Evolutionary conservation across 1,140 invertebrate species (phyloP), one percentile per base, ranked within the genome.

Genomic region (Cheumatopsyche charites): DNA sequence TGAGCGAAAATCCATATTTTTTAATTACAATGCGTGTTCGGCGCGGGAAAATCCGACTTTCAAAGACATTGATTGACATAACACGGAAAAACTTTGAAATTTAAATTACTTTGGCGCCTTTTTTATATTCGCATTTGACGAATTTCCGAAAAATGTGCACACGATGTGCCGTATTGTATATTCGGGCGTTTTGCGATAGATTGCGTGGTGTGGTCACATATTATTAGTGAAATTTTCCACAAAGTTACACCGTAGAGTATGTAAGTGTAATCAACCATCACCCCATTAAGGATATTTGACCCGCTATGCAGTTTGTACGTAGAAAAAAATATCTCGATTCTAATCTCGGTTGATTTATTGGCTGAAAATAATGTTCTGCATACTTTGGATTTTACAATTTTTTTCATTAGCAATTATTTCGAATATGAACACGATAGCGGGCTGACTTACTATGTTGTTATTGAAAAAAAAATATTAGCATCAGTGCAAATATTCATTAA

Each of bases 191-290:
- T 58, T 7, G 13, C 21, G 55, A 58, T 58, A 58, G 19, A 23
- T 58, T 58, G 55, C 55, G 55, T 58, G 55, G 47, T 52, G 15
- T 19, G 55, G 55, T 26, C 55, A 26, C 19, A 58, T 52, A 52
- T 52, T 52, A 52, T 52, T 52, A 52, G 47, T 52, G 47, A 52
- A 52, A 52, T 17, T 52, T 52, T 52, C 47, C 47, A 52, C 47
- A 52, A 52, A 17, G 47, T 52, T 52, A 52, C 47, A 52, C 47
- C 15, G 6, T 17, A 6, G 47, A 17, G 47, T 52, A 17, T 52
- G 15, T 52, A 19, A 13, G 47, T 17, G 47, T 52, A 52, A 52
- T 52, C 47, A 52, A 19, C 47, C 47, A 52, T 52, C 47, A 52
- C 47, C 47, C 47, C 47, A 52, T 52, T 52, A 52, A 52, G 47